Percentiles rank a stretch among this genome's conserved stretches.
Evolutionary conservation across 2,888 invertebrate genomes (phyloP).

Genomic region (Beris morrisii): DNA sequence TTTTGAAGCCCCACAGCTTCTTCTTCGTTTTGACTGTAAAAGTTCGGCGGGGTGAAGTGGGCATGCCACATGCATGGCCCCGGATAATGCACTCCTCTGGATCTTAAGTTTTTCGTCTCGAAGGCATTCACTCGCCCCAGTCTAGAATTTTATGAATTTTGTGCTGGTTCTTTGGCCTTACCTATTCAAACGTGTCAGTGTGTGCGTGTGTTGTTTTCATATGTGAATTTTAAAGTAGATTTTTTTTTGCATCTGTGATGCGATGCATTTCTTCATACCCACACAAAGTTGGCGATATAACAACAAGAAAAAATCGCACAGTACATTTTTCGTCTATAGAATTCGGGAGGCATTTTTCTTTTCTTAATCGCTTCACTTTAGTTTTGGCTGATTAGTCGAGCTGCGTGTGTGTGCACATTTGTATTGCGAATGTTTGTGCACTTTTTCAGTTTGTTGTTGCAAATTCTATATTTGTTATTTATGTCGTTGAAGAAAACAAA

Average conservation of each 20-base stretch:
- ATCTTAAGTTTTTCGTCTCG: not conserved
- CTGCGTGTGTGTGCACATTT: conserved; percentile 4
- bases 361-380: conserved; percentile 24
- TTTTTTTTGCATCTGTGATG: conserved; percentile 20
- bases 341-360: conserved; percentile 19
- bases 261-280: conserved; percentile 22
- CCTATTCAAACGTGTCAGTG: conserved; percentile 5
- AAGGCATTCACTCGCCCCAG: conserved; percentile 9
- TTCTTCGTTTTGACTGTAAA: too few relatives aligned
- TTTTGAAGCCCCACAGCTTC: too few relatives aligned
- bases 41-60: too few relatives aligned
- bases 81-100: not conserved
- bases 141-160: conserved; percentile 25
- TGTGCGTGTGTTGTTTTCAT: conserved; percentile 5
- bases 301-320: conserved; percentile 14
- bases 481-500: not conserved
- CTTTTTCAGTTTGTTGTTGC: conserved; percentile 9
- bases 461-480: not conserved
- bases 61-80: conserved; percentile 4
- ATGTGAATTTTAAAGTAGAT: conserved; percentile 8
- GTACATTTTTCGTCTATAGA: conserved; percentile 24
- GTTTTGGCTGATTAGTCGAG: conserved; percentile 27
- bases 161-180: conserved; percentile 24
- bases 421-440: conserved; percentile 15
- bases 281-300: not conserved